phyloP scores from a whole-genome alignment of 2,113 vertebrate genomes.

The Psittacara wagleri region DNA sequence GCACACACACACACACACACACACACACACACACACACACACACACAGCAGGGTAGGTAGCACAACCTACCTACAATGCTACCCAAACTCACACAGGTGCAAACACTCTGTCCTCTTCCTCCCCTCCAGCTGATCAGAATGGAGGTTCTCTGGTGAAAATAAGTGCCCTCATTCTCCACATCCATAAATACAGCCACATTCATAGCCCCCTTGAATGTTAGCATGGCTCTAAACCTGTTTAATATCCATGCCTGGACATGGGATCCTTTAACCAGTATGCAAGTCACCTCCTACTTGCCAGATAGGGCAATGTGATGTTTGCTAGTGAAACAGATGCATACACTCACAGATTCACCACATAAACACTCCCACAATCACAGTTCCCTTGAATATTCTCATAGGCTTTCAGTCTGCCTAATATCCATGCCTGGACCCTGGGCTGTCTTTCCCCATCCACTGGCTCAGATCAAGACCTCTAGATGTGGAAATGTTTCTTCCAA shows the following conservation, averaged over 20 bases:
- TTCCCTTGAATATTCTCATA: neutral
- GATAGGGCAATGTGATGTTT: neutral
- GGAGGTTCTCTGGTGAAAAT: neutral
- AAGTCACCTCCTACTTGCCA: neutral
- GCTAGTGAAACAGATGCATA: neutral
- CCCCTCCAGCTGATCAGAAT: neutral
- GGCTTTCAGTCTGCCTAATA: neutral
- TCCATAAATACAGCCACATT: neutral
- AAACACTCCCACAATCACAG: neutral
- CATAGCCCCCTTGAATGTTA: neutral
- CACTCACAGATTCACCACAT: neutral
- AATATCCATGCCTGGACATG: neutral
- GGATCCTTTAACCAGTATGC: neutral
- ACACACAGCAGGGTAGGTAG: fast-evolving
- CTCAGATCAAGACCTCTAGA: neutral
- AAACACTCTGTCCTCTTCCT: neutral
- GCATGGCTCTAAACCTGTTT: neutral
- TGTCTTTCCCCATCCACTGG: neutral
- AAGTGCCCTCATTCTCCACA: neutral
- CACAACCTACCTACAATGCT: neutral
- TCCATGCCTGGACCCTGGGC: neutral
- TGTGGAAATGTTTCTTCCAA: neutral
- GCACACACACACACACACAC: too few relatives aligned
- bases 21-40: neutral
- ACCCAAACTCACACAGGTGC: neutral